Evolutionary conservation across 2,113 vertebrate species (phyloP), one percentile per base, ranked within the genome.

Genomic region (Talpa occidentalis): DNA sequence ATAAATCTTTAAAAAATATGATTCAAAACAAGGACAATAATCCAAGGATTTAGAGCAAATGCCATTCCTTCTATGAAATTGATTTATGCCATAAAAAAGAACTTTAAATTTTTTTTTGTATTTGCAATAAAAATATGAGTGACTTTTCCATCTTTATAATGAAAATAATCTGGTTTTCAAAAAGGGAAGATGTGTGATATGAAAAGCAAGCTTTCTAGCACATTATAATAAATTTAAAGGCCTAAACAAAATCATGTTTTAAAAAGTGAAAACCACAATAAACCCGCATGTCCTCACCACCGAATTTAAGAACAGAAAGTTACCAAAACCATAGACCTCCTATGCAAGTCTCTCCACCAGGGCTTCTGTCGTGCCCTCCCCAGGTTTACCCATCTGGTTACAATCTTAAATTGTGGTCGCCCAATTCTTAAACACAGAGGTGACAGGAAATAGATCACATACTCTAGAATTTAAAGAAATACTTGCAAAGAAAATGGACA

Each of bases 201-300:
- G 49, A 77, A 66, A 87, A 84, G 64, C 6, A 26, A 84, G 73
- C 9, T 72, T 77, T 62, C 32, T 86, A 72, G 26, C 4, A 52
- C 59, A 70, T 89, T 44, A 49, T 47, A 72, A 87, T 54, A 82
- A 11, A 82, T 54, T 35, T 86, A 60, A 90, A 95, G 64, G 37
- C 30, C 52, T 66, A 28, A 72, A 56, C n/a, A 35, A 26, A 40
- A 73, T 66, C 3, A 35, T 32, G 72, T 72, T 72, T 59, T 17
- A 74, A 77, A 66, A 49, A 15, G 32, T 79, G 44, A 30, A 28
- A 80, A 6, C 24, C 17, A 47, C 3, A 74, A 30, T 40, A 85
- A 47, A n/a, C 40, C 14, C 19, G 59, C 8, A 4, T 52, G 37
- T 32, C 47, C 17, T 93, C 52, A 56, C 21, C 81, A 92, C 16